Evolutionary conservation across 2,113 vertebrate species (phyloP).

Genomic region (Elaphurus davidianus): DNA sequence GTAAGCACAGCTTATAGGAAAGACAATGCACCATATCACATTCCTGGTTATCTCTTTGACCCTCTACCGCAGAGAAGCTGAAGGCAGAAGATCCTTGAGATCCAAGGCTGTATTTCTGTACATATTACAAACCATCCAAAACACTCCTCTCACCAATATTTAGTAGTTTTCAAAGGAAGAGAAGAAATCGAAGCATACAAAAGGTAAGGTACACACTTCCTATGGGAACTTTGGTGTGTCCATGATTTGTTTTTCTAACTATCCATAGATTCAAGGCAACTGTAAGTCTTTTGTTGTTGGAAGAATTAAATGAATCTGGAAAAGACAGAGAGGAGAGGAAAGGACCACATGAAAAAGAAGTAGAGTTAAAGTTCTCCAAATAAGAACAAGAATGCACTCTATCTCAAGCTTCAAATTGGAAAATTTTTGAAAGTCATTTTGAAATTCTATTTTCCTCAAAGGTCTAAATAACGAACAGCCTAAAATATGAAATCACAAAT

Average conservation of each 20-base stretch:
- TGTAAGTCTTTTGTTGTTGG: not conserved
- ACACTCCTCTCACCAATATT: not conserved
- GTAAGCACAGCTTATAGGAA: not conserved
- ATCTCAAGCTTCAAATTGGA: not conserved
- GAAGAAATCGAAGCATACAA: not conserved
- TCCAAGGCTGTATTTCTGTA: not conserved
- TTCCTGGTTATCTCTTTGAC: not conserved
- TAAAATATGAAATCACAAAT: not conserved
- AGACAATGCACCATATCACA: not conserved
- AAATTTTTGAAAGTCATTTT: constrained; percentile 1
- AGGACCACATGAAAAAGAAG: not conserved
- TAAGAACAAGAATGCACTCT: not conserved
- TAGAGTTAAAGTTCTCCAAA: not conserved
- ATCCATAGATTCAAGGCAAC: not conserved
- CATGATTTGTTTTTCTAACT: not conserved
- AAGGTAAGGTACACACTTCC: not conserved
- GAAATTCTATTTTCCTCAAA: not conserved
- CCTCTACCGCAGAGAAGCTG: not conserved
- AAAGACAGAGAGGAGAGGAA: not conserved
- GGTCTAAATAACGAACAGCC: not conserved
- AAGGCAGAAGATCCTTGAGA: not conserved
- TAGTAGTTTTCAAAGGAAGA: not conserved
- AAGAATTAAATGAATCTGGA: not conserved
- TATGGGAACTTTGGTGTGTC: not conserved
- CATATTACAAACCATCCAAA: not conserved